Base-by-base conservation (phyloP, 2,888 invertebrate genomes). In the Phymatocera aterrima region DNA sequence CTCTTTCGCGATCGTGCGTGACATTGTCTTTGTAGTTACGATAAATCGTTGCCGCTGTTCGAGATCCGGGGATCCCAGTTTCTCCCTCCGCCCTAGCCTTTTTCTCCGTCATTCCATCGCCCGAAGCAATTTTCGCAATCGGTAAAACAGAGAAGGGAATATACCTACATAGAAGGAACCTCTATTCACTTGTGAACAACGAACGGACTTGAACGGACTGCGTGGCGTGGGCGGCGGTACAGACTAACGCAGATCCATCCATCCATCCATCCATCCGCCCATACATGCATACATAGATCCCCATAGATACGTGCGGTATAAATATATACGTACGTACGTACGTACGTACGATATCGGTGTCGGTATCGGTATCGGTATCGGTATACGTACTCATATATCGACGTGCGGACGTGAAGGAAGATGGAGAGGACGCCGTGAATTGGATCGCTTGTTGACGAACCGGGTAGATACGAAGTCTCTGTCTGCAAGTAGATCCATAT, bases 371-470 rank as follows among this genome's bases (percentile, higher is more conserved):
- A 37, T 10, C 31, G 24, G 24, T 28, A 60, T 28, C 60, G n/a
- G 12, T 15, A n/a, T 6, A 34, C 31, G n/a, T 24, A 28, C 12
- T 6, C 6, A 31, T n/a, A 37, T 64, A 64, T 21, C 64, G 8
- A 64, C 64, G 6, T 37, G 18, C 12, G 61, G 21, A 64, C 61
- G 15, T 34, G 37, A 2, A 34, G 15, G 37, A 64, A 64, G 64
- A 64, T 37, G 37, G 37, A n/a, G n/a, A 37, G 34, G 64, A 64
- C 34, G 18, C 64, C 18, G 37, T 64, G 64, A 31, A 64, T 64
- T 64, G 64, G 64, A 64, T 64, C 64, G 64, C 37, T 64, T 64
- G 64, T 64, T 64, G 64, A 64, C 64, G 64, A 64, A 64, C 57
- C 12, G 2, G 57, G 21, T 57, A 54, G n/a, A n/a, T n/a, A n/a